Evolutionary conservation across 2,888 invertebrate species (phyloP), one percentile per base, ranked within the genome.

Genomic region (Serrognathus titanus): DNA sequence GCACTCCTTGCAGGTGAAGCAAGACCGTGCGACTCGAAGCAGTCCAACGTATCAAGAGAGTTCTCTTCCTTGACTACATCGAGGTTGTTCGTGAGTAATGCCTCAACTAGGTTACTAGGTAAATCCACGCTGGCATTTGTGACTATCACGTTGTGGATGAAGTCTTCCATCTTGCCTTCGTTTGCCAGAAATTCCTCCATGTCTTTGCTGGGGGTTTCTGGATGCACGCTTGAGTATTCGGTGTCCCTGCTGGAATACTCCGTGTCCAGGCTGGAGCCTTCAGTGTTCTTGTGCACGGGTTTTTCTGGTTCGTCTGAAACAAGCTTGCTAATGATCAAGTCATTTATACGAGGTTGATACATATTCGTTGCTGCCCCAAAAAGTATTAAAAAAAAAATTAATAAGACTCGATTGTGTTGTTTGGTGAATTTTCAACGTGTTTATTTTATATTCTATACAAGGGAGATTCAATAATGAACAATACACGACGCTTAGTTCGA

Each of bases 81-180:
- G 63, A 87, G 74, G 0, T 80, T 57, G 52, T 67, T 70, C 31
- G 63, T 81, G 10, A 39, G 51, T 3, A 43, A 24, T 3, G 24
- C 7, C n/a, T n/a, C 36, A 16, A 47, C 45, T 2, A 36, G 10
- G n/a, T 40, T 37, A 45, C 63, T 68, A 24, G 71, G 67, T 65
- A 87, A 78, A 73, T 88, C 88, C 6, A 88, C 82, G 1, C 88
- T 88, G 0, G 88, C 86, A 68, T 88, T 86, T 0, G 88, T 88
- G 7, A 89, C 83, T 59, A 88, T 87, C 1, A 89, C 88, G 64
- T 86, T 86, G 6, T 85, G 84, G 12, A 75, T 69, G 57, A 75
- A 76, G 56, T 74, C 74, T 52, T 68, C 66, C 20, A 72, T 55
- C 51, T 37, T 43, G 10, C 35, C 54, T 9, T 31, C 49, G 16